Base-by-base conservation (phyloP, 2,113 vertebrate genomes). In the Elanus axillaris region DNA sequence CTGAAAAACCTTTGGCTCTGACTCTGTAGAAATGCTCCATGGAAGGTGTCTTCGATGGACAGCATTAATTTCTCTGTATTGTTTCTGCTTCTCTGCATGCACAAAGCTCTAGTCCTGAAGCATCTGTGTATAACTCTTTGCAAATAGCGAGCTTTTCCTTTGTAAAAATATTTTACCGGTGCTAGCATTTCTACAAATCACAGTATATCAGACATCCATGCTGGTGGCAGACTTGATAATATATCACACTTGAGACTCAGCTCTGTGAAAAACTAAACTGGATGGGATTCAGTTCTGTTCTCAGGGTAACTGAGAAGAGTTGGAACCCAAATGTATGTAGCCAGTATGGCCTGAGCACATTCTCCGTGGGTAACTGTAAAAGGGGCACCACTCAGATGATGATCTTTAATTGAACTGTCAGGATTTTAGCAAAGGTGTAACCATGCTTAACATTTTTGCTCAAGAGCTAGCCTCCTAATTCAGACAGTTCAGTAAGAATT, bases 341-440 rank as follows among this genome's bases (percentile, higher is more conserved):
- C 32, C 45, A 66, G 6, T 5, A 6, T 8, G 34, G 34, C 42
- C 77, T 38, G 16, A 73, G 45, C 50, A n/a, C 0, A 0, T 48
- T 7, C 19, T 38, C 26, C 26, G 25, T 26, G 31, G n/a, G 38
- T 72, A 82, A 8, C 6, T 43, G 11, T 13, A 6, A 19, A 32
- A 23, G 38, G 31, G 52, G 16, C 22, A 74, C 1, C 32, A 1
- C 16, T 53, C 32, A 64, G 31, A 11, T 47, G 42, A 22, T 15
- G 5, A 1, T 8, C 31, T 74, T 52, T 34, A 16, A 20, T 7
- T 40, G 48, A 47, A 26, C 16, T 14, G 12, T 16, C 45, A 43
- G 11, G 7, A 1, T 31, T 77, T 60, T 12, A 47, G 38, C 10
- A 29, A 58, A 52, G 48, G 10, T 42, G 11, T 38, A 63, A 29